Evolutionary conservation across 2,888 invertebrate genomes (phyloP), one percentile per base, ranked within the genome.

Genomic region (Schizotus pectinicornis): DNA sequence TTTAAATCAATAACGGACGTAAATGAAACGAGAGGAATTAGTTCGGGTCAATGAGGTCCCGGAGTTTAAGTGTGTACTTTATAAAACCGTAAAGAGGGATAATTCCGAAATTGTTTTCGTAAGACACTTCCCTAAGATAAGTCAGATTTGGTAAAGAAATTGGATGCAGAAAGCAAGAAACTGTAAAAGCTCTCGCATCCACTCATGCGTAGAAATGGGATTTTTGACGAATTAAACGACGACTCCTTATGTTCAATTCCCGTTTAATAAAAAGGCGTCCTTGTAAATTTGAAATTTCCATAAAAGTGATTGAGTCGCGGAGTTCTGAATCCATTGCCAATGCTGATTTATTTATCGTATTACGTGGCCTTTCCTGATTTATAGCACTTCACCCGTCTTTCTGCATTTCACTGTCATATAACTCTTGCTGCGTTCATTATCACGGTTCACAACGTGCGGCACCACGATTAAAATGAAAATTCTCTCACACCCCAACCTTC

Each of bases 181-280:
- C 57, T 52, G 57, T 57, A 57, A 52, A 52, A 57, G 39, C 51
- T 38, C 51, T 38, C 57, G 51, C 31, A 31, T 53, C 56, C 56
- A 43, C 53, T 57, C 52, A 51, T 57, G 56, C 61, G 53, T 48
- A 52, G 49, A 39, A 61, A 53, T 57, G 42, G 53, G 50, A 38
- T 56, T 59, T 60, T 60, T 48, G 60, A 56, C 54, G 56, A 56
- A 61, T 61, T 61, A 57, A 61, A 57, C 33, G 61, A 56, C 47
- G 46, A 50, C 41, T 56, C 47, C 60, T 56, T 53, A 52, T 53
- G 50, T 56, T 59, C 54, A 55, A 55, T 59, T 57, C 54, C 49
- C 43, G 50, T 60, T 56, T 60, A 60, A 51, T 60, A 59, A 56
- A 60, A 58, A 48, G 47, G 41, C 54, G 37, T 39, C 46, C 45